Base-by-base conservation (phyloP, 2,113 vertebrate genomes). In the Climacteris rufus region DNA sequence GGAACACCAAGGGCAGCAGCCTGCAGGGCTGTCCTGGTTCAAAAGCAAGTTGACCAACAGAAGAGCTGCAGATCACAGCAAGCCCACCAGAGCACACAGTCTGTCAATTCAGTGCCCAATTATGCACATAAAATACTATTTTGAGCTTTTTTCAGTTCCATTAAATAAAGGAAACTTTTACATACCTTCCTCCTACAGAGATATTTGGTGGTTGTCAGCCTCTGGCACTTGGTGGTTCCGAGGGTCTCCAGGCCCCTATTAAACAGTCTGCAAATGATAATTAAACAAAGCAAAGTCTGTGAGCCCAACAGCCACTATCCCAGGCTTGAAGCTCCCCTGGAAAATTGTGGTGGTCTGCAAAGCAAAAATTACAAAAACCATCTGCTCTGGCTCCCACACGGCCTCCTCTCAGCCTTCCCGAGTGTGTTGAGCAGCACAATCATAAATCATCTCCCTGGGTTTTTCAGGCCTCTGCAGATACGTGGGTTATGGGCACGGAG, bases 361-460 rank as follows among this genome's bases (percentile, higher is more conserved):
- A 70, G 53, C n/a, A 86, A 49, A 86, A 85, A 66, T 92, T 65
- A 93, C 83, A 85, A 64, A 85, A 40, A 5, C 3, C 87, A 85
- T 90, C 88, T 94, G 86, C 64, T 93, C 64, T 90, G 90, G 76
- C 94, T 93, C 47, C 56, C 40, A 61, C 42, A 40, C 82, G 70
- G 45, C 68, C 27, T 90, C 52, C 59, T 59, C 39, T 83, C 31
- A 40, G 47, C 54, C 60, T 71, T 83, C 79, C 83, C 45, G 63
- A 69, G 71, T 6, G 5, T 59, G 54, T 75, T 80, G 42, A 61
- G 63, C 50, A 91, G 53, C 39, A 28, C 0, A 0, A 42, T 20
- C 0, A 0, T 59, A 88, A 91, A 88, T 80, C 52, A 77, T 40
- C 44, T 44, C 63, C n/a, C 45, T 78, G 54, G 11, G 6, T 27